Evolutionary conservation across 2,797 vertebrate species (phyloP).

Genomic region (Pitangus sulphuratus): DNA sequence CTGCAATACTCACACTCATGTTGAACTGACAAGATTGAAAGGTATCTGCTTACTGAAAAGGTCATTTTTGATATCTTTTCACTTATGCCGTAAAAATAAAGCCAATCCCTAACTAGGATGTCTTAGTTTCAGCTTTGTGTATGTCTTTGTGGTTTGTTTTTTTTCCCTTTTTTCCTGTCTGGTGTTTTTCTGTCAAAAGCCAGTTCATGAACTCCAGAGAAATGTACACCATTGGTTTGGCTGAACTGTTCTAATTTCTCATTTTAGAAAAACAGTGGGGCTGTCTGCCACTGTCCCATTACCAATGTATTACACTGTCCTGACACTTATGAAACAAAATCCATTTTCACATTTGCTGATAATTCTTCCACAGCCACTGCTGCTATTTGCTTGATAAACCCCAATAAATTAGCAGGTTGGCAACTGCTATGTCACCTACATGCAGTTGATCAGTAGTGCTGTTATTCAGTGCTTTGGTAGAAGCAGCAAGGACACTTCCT

Average conservation of each 20-base stretch:
- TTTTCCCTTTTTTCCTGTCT: background rate
- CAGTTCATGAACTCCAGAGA: background rate
- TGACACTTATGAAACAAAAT: background rate
- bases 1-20: background rate
- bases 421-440: background rate
- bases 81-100: conserved; percentile 28
- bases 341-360: background rate
- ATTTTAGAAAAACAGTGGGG: background rate
- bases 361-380: background rate
- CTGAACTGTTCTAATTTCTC: background rate
- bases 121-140: background rate
- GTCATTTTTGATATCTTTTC: background rate
- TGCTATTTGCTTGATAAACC: conserved; percentile 8
- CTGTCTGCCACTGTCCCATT: background rate
- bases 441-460: background rate
- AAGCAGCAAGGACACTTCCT: background rate
- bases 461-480: background rate
- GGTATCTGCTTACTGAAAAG: conserved; percentile 32
- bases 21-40: conserved; percentile 30
- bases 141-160: background rate
- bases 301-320: background rate
- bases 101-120: background rate
- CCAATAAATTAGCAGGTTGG: background rate
- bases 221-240: background rate
- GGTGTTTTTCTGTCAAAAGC: background rate